A percentile compares a stretch with the other conserved stretches of the same genome.
Conservation (phyloP, 1,140 invertebrate genomes). For the Mizuhopecten yessoensis region DNA sequence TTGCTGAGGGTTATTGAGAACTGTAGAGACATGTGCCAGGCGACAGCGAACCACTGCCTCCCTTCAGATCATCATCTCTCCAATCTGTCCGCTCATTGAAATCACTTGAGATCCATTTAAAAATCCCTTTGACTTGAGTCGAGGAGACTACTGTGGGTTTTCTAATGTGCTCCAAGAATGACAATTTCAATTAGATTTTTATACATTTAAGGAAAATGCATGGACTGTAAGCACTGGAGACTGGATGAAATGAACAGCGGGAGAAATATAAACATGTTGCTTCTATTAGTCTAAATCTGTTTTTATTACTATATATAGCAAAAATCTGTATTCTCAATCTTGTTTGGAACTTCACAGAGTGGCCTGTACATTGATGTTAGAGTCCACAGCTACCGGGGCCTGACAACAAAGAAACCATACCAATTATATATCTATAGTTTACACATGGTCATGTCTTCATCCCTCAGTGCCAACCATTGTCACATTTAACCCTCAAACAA, state of each 20-base stretch:
- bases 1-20: neutral
- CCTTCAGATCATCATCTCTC: neutral
- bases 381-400: neutral
- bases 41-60: neutral
- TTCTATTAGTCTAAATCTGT: slow-evolving; percentile 10
- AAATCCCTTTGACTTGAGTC: slow-evolving; percentile 15
- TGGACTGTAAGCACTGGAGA: neutral
- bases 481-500: neutral
- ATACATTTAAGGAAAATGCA: slow-evolving; percentile 17
- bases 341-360: slow-evolving; percentile 13
- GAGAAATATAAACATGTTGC: neutral
- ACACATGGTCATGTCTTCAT: neutral
- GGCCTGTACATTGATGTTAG: neutral
- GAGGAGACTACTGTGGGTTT: neutral
- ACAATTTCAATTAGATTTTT: slow-evolving; percentile 40
- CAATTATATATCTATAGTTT: slow-evolving; percentile 6
- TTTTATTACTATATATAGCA: slow-evolving; percentile 40
- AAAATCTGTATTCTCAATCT: slow-evolving; percentile 21
- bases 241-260: slow-evolving; percentile 25
- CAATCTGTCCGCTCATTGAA: slow-evolving; percentile 23
- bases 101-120: slow-evolving; percentile 26
- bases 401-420: slow-evolving; percentile 32
- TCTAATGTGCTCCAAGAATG: slow-evolving; percentile 37
- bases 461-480: neutral
- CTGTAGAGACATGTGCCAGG: neutral